Base-by-base conservation (phyloP, 2,113 vertebrate genomes). In the Stigmatopora argus region DNA sequence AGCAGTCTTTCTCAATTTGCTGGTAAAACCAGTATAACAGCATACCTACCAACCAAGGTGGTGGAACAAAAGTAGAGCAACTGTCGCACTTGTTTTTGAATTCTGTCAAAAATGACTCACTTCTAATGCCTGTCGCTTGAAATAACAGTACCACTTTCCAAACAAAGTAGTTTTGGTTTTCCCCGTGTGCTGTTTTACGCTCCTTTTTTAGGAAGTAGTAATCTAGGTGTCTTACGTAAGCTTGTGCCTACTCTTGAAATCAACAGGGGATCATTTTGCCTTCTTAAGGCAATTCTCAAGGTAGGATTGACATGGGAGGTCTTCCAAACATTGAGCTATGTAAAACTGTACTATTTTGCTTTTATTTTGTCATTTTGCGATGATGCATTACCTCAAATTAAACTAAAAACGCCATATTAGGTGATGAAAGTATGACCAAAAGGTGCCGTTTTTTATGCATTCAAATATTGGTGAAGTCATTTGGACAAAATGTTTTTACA, bases 201-300 rank as follows among this genome's bases (percentile, higher is more conserved):
- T 85, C 86, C 88, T 88, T 91, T 90, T 91, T 90, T 90, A 91
- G 89, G 83, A 86, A 84, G 72, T 82, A 78, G 74, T 67, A 73
- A 41, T 41, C n/a, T 77, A 61, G 74, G 67, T 69, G 78, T 85
- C 76, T 89, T 88, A 87, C 76, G 79, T 81, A 82, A 81, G 58
- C 8, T 7, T 69, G 69, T 72, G 73, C 74, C 65, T 48, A 65
- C 77, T 61, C 63, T 72, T 67, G 81, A 80, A 81, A 74, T 83
- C 78, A 77, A 73, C 79, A 78, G 34, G 4, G 45, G 65, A 56
- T 62, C n/a, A 17, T 74, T 66, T 51, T 83, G 79, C 79, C 81
- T 84, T 84, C 77, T 67, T 83, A 82, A 86, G 80, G 83, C 61
- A 74, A 75, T 78, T 65, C 31, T 8, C 41, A 2, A n/a, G 44